Percentiles rank a stretch among this genome's conserved stretches.
Conservation (phyloP, 2,888 invertebrate species). For the Lepidonotus clava region DNA sequence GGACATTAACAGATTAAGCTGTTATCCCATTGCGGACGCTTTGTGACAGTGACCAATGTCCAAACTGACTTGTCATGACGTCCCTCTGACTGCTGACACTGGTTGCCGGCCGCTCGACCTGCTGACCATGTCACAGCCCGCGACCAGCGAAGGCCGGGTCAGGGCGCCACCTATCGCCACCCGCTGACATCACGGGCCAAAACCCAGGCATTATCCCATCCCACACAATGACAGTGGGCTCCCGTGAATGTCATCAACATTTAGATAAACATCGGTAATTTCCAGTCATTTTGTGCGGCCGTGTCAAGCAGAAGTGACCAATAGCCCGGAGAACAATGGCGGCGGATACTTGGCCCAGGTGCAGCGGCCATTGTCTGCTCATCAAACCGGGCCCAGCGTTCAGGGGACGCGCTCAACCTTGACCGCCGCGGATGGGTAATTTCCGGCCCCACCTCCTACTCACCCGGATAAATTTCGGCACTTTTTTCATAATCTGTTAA, state of each 20-base stretch:
- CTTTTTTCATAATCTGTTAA: conserved; percentile 41
- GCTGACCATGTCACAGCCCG: conserved; percentile 7
- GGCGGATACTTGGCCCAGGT: background rate
- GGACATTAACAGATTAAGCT: background rate
- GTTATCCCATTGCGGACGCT: background rate
- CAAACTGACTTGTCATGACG: background rate
- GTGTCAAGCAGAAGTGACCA: background rate
- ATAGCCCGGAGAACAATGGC: background rate
- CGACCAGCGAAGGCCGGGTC: background rate
- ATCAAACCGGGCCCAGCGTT: background rate
- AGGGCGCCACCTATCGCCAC: background rate
- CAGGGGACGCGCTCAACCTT: background rate
- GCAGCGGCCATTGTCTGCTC: background rate
- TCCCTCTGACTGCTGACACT: background rate
- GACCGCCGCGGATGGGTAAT: conserved; percentile 40
- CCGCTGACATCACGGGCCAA: conserved; percentile 11
- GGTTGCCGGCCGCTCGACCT: background rate
- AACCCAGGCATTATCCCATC: conserved; percentile 22
- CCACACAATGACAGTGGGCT: background rate
- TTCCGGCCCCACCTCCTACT: conserved; percentile 10
- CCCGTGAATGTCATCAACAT: conserved; percentile 1
- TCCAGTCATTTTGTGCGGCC: background rate
- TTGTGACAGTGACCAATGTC: conserved; percentile 4
- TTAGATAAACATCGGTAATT: conserved; percentile 45
- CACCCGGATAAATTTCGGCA: conserved; percentile 26